Evolutionary conservation across 1,140 invertebrate species (phyloP).

Genomic region (Heliconius nattereri): DNA sequence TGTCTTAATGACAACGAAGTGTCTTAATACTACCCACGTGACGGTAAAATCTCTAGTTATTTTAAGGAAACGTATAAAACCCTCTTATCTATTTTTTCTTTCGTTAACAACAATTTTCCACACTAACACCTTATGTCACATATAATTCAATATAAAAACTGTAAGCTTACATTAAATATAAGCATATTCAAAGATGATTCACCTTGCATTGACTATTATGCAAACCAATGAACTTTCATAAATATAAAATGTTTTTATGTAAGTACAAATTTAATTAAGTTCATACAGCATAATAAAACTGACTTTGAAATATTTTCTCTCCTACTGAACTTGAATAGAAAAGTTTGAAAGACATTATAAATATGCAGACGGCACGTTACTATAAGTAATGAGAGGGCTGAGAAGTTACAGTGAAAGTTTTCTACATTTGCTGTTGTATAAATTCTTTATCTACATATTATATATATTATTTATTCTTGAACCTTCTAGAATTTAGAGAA

Average conservation of each 20-base stretch:
- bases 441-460: not conserved
- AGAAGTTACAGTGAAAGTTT: not conserved
- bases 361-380: conserved; percentile 5
- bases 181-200: too few species aligned
- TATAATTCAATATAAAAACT: too few species aligned
- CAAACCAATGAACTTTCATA: not conserved
- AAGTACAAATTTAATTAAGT: not conserved
- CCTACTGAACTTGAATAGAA: not conserved
- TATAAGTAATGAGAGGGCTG: not conserved
- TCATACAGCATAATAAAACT: not conserved
- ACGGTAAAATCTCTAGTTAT: too few species aligned
- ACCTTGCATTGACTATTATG: too few species aligned
- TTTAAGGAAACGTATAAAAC: too few species aligned
- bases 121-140: too few species aligned
- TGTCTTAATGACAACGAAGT: too few species aligned
- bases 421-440: not conserved
- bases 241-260: too few species aligned
- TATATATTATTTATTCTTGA: not conserved
- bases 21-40: too few species aligned
- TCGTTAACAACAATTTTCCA: too few species aligned
- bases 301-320: conserved; percentile 3
- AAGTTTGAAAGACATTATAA: not conserved
- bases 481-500: not conserved
- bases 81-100: too few species aligned
- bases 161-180: too few species aligned